Evolutionary conservation across 2,888 invertebrate species (phyloP).

Genomic region (Craniophora ligustri): DNA sequence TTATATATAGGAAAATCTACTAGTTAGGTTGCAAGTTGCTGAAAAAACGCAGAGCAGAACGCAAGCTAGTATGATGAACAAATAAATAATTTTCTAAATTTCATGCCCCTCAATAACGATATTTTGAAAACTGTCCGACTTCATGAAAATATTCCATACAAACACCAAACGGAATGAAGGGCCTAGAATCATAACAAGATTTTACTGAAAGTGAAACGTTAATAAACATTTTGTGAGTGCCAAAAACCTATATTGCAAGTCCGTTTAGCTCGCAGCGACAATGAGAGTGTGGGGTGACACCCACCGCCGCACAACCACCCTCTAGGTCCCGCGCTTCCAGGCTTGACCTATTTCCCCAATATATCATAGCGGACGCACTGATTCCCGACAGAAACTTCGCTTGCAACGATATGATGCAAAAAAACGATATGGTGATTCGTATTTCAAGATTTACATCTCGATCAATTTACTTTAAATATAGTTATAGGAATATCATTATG

Average conservation of each 20-base stretch:
- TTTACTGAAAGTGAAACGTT: slow-evolving; percentile 2
- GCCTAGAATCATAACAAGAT: background rate
- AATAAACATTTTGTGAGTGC: slow-evolving; percentile 1
- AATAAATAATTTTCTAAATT: too few species aligned
- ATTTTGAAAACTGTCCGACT: too few species aligned
- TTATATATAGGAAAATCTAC: too few species aligned
- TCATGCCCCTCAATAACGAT: too few species aligned
- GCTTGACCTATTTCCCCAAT: slow-evolving; percentile 50
- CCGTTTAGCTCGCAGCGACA: slow-evolving; percentile 12
- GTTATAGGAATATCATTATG: too few species aligned
- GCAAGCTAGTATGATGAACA: too few species aligned
- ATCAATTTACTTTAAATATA: too few species aligned
- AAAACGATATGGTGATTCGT: too few species aligned
- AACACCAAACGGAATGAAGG: background rate
- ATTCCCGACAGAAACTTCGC: slow-evolving; percentile 32
- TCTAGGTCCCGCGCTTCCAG: slow-evolving; percentile 13
- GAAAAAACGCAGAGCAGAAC: too few species aligned
- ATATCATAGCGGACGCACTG: slow-evolving; percentile 42
- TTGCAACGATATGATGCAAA: slow-evolving; percentile 12
- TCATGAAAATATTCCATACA: background rate
- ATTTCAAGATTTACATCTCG: too few species aligned
- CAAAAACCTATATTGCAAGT: slow-evolving; percentile 20
- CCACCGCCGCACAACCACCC: slow-evolving; percentile 11
- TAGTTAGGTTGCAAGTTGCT: too few species aligned
- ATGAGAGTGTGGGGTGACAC: slow-evolving; percentile 5